Evolutionary conservation across 1,140 invertebrate species (phyloP).

Genomic region (Drosophila busckii): DNA sequence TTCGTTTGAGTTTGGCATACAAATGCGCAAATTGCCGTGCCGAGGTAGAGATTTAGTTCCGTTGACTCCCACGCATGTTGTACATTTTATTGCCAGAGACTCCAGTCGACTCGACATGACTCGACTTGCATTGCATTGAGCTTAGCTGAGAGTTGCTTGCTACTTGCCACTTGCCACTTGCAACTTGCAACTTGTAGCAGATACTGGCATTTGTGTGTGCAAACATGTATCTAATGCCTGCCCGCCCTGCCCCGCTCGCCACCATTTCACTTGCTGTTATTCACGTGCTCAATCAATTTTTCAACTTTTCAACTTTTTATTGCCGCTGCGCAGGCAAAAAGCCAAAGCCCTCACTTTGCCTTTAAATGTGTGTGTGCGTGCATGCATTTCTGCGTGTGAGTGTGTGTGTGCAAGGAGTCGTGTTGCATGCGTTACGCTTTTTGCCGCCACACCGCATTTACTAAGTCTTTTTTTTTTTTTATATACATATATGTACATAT

Average conservation of each 20-base stretch:
- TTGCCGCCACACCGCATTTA: slow-evolving; percentile 13
- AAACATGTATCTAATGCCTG: slow-evolving; percentile 34
- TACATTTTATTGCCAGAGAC: slow-evolving; percentile 67
- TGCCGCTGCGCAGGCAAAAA: slow-evolving; percentile 18
- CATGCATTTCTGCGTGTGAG: too few relatives aligned
- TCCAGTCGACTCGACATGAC: slow-evolving; percentile 20
- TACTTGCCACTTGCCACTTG: too few relatives aligned
- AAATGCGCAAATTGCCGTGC: slow-evolving; percentile 60
- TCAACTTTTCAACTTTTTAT: slow-evolving; percentile 71
- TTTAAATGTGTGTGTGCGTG: too few relatives aligned
- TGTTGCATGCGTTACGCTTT: slow-evolving; percentile 14
- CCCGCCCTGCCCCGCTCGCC: neutral
- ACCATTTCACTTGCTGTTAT: slow-evolving; percentile 65
- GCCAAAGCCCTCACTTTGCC: neutral
- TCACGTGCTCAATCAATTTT: slow-evolving; percentile 78
- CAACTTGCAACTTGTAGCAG: too few relatives aligned
- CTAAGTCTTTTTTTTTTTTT: slow-evolving; percentile 24
- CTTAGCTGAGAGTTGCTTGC: slow-evolving; percentile 29
- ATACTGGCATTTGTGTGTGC: slow-evolving; percentile 67
- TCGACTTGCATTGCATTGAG: slow-evolving; percentile 18
- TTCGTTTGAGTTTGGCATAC: slow-evolving; percentile 63
- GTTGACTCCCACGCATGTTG: slow-evolving; percentile 46
- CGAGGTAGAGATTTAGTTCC: slow-evolving; percentile 1
- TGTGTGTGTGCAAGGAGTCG: neutral
- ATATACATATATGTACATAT: neutral